Conservation (phyloP, 2,888 invertebrate genomes). For the Cataglyphis altisquamis region DNA sequence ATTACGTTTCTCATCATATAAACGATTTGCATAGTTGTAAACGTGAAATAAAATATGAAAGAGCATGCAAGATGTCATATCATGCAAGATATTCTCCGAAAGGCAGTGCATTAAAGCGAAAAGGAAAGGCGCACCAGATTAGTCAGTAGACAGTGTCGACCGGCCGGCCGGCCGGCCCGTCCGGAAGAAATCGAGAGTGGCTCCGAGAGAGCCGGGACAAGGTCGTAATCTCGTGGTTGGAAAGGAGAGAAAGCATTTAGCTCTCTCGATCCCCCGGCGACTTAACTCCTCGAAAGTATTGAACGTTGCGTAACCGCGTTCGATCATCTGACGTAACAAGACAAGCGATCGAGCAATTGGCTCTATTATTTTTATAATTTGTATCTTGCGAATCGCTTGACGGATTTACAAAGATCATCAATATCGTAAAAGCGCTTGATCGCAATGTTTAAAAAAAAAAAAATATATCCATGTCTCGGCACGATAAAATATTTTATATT, state of each 20-base stretch:
- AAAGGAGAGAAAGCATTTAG: constrained; percentile 81
- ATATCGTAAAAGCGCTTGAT: constrained; percentile 35
- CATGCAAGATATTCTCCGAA: neutral
- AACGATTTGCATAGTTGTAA: neutral
- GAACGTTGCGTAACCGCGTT: constrained; percentile 63
- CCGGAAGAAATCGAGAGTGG: constrained; percentile 82
- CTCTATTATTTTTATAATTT: constrained; percentile 59
- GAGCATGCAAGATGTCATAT: neutral
- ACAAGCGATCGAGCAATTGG: constrained; percentile 53
- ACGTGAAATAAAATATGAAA: neutral
- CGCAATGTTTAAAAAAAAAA: constrained; percentile 65
- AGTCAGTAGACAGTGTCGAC: constrained; percentile 59
- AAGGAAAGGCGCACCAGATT: constrained; percentile 55
- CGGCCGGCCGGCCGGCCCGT: constrained; percentile 54
- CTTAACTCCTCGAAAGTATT: constrained; percentile 70
- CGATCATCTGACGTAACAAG: constrained; percentile 52
- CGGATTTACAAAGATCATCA: constrained; percentile 64
- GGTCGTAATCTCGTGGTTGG: constrained; percentile 78
- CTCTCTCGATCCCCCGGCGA: constrained; percentile 69
- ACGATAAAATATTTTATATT: constrained; percentile 58
- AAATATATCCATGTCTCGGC: constrained; percentile 52
- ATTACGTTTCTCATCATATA: neutral
- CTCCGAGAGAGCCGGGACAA: constrained; percentile 78
- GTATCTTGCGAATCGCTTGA: constrained; percentile 45
- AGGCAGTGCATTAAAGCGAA: neutral